These are phyloP conservation scores for Zaprionus gabonicus DNA, from an alignment of 1,140 invertebrate species.

Conservation along the genomic window DNA sequence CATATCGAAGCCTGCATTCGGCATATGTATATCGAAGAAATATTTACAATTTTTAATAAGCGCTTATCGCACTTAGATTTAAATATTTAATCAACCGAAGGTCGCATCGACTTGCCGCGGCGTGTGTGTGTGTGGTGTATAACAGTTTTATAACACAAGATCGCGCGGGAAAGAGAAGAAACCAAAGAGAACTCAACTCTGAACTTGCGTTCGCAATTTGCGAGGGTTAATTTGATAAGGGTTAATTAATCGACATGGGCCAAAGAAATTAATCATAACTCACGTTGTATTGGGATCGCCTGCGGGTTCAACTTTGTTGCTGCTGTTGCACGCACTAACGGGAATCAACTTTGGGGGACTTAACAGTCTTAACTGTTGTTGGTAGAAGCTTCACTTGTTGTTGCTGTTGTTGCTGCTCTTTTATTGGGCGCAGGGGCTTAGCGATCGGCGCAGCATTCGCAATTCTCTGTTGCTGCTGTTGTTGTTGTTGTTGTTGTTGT, in stretches of 20 bases:
- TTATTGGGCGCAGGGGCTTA: constrained; percentile 15
- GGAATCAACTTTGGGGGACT: constrained; percentile 2
- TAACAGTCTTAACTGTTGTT: constrained; percentile 40
- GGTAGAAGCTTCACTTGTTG: background rate
- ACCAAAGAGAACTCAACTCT: constrained; percentile 61
- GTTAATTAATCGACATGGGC: constrained; percentile 48
- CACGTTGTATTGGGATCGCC: constrained; percentile 33
- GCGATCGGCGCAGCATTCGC: constrained; percentile 41
- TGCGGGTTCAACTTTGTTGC: constrained; percentile 16
- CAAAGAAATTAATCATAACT: constrained; percentile 53
- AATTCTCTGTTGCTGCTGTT: constrained; percentile 17
- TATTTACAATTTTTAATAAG: constrained; percentile 22
- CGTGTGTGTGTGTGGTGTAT: background rate
- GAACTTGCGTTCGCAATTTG: constrained; percentile 59
- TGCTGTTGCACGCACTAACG: constrained; percentile 1
- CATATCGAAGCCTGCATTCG: constrained; percentile 1
- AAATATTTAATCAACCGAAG: constrained; percentile 67
- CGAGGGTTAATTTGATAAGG: constrained; percentile 45
- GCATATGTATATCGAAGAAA: background rate
- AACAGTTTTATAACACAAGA: constrained; percentile 42
- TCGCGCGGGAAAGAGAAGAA: constrained; percentile 21
- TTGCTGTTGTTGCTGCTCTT: constrained; percentile 26
- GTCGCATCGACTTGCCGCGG: constrained; percentile 2
- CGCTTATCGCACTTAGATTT: constrained; percentile 60
- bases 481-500: constrained; percentile 5